phyloP scores from a whole-genome alignment of 2,888 invertebrate genomes.

The Erebia palarica region DNA sequence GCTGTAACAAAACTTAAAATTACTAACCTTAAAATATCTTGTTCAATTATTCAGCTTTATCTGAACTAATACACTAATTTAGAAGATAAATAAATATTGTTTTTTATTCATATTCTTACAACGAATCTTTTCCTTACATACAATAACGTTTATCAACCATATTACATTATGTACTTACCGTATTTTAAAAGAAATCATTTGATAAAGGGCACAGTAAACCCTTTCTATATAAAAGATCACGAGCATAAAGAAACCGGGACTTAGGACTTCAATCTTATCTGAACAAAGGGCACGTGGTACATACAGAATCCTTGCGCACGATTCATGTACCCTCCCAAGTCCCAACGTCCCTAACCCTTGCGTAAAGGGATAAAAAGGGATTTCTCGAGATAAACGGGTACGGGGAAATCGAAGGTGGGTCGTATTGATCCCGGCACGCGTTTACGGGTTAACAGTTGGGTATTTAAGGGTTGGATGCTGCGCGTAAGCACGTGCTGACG shows the following conservation, averaged over 20 bases:
- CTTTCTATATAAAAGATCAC: constrained; percentile 46
- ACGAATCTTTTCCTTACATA: not conserved
- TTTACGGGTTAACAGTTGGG: constrained; percentile 64
- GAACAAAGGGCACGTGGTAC: constrained; percentile 73
- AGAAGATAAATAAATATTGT: not conserved
- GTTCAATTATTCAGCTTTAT: not conserved
- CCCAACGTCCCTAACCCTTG: constrained; percentile 56
- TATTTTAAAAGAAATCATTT: constrained; percentile 1
- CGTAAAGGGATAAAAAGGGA: constrained; percentile 69
- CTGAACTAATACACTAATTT: not conserved
- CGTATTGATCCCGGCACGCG: constrained; percentile 75
- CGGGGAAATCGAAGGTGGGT: constrained; percentile 62
- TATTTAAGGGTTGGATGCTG: constrained; percentile 61
- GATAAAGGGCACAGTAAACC: constrained; percentile 24
- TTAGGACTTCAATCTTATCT: constrained; percentile 54
- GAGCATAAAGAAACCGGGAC: constrained; percentile 54
- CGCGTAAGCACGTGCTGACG: constrained; percentile 60
- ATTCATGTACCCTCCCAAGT: constrained; percentile 54
- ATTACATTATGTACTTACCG: not conserved
- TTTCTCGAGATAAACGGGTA: constrained; percentile 64
- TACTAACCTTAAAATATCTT: too few species aligned
- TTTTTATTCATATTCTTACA: not conserved
- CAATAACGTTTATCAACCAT: not conserved
- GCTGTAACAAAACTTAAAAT: not conserved
- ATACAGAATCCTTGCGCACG: constrained; percentile 77